Evolutionary conservation across 2,797 vertebrate species (phyloP).

Genomic region (Monodelphis domestica): DNA sequence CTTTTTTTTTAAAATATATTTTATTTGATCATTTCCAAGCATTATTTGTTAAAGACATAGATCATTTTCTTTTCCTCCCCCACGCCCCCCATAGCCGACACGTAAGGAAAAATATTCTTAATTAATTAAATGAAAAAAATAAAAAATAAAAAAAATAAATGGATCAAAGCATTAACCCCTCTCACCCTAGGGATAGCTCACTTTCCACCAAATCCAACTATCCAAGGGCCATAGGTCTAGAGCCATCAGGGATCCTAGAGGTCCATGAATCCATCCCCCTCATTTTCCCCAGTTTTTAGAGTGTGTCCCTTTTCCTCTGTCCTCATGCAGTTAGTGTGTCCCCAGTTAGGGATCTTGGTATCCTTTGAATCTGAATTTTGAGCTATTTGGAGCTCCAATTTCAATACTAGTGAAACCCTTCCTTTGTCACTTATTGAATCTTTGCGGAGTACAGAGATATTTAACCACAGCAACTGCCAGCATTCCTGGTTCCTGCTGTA

Average conservation of each 20-base stretch:
- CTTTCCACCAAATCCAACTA: background rate
- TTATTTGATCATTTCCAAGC: too few species aligned
- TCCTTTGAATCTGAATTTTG: constrained; percentile 28
- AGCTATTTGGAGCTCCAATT: constrained; percentile 51
- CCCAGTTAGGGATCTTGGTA: constrained; percentile 45
- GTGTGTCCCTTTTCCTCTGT: background rate
- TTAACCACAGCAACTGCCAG: constrained; percentile 35
- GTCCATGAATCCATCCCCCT: background rate
- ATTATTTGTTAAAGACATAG: too few species aligned
- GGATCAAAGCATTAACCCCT: background rate
- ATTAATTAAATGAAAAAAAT: too few species aligned
- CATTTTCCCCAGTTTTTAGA: background rate
- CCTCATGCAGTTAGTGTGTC: background rate
- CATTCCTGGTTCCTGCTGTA: constrained; percentile 45
- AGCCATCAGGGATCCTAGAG: background rate
- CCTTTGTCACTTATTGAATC: constrained; percentile 57
- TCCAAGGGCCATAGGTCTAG: background rate
- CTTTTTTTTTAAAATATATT: too few species aligned
- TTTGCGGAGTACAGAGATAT: constrained; percentile 57
- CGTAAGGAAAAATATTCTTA: too few species aligned
- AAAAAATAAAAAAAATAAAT: too few species aligned
- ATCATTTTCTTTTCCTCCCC: too few species aligned
- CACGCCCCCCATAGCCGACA: too few species aligned
- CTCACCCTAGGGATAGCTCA: background rate
- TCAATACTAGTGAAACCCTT: constrained; percentile 38